Conservation (phyloP, 53 echinoderm and acorn worm genomes). For the Apostichopus leukothele region DNA sequence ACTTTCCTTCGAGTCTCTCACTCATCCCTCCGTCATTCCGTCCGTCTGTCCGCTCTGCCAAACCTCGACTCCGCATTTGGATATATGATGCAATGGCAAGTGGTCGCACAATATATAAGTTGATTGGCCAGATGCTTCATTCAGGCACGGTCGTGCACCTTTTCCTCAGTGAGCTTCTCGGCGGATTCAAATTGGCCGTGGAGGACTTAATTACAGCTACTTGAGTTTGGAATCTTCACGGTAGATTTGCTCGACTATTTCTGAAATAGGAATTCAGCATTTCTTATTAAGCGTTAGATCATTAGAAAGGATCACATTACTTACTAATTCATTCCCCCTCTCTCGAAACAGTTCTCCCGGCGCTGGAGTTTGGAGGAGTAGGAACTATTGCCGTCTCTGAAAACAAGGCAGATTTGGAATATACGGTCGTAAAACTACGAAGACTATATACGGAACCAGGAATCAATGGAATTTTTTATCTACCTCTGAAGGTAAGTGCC, state of each 20-base stretch:
- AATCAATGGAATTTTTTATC: not conserved
- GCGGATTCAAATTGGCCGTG: conserved; percentile 20
- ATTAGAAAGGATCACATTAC: not conserved
- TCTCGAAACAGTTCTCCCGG: not conserved
- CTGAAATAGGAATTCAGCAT: conserved; percentile 12
- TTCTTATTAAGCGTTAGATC: not conserved
- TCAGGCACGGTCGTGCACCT: conserved; percentile 16
- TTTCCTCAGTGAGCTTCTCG: conserved; percentile 4
- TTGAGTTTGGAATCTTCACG: conserved; percentile 9
- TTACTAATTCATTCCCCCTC: conserved; percentile 14
- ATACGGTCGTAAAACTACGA: not conserved
- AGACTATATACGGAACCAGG: not conserved
- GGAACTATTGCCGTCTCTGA: not conserved
- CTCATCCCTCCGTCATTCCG: not conserved
- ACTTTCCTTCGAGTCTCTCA: conserved; percentile 5
- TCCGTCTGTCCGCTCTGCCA: not conserved
- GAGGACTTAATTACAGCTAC: conserved; percentile 38
- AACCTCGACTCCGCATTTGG: not conserved
- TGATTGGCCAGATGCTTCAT: conserved; percentile 12
- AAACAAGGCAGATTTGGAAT: not conserved
- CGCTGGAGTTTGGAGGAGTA: not conserved
- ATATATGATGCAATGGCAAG: conserved; percentile 6
- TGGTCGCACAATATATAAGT: conserved; percentile 4
- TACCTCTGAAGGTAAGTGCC: not conserved
- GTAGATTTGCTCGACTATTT: not conserved